Percentiles rank a stretch among this genome's conserved stretches.
Conservation (phyloP, 2,113 vertebrate genomes). For the Aepyceros melampus region DNA sequence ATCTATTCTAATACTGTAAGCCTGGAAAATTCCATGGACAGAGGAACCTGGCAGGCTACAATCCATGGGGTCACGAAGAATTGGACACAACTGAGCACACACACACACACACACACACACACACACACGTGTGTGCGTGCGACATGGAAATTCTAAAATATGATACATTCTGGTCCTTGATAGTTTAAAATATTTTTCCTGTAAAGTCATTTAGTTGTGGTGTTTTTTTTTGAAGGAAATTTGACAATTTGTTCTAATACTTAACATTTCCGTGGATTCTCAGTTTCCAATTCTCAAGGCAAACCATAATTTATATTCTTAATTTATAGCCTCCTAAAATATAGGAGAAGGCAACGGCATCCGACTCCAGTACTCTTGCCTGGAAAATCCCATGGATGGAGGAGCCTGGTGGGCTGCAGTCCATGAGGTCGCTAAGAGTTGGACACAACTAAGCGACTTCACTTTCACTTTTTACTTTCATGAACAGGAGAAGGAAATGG, state of each 20-base stretch:
- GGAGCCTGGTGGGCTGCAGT: too few relatives aligned
- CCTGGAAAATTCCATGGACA: not conserved
- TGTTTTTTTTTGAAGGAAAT: not conserved
- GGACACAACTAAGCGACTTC: too few relatives aligned
- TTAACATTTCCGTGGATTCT: not conserved
- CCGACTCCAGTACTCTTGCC: too few relatives aligned
- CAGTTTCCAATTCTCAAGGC: not conserved
- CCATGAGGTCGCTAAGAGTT: too few relatives aligned
- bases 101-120: too few relatives aligned
- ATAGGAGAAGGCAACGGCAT: too few relatives aligned
- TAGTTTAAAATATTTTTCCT: not conserved
- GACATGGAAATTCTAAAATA: not conserved
- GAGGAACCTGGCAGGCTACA: not conserved
- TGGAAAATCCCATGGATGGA: too few relatives aligned
- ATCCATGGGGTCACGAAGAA: not conserved
- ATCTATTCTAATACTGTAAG: not conserved
- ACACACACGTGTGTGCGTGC: accelerated
- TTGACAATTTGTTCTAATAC: not conserved
- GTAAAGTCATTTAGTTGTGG: not conserved
- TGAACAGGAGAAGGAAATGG: too few relatives aligned
- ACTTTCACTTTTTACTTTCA: too few relatives aligned
- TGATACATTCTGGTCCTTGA: not conserved
- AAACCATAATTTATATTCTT: not conserved
- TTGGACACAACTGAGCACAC: not conserved
- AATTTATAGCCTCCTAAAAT: not conserved